Evolutionary conservation across 2,113 vertebrate genomes (phyloP).

Genomic region (Poicephalus gulielmi): DNA sequence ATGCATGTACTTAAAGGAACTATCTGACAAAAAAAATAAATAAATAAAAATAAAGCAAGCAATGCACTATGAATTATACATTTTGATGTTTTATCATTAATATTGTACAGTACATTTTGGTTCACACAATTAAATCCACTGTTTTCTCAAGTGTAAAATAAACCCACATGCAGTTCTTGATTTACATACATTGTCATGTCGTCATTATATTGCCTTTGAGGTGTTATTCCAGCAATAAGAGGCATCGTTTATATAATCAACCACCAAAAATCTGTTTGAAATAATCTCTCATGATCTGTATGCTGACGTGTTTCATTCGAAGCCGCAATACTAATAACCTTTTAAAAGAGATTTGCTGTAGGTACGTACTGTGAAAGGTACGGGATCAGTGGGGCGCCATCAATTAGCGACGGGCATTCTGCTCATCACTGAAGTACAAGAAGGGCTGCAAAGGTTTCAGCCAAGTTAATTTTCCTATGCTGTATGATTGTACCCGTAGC

Average conservation of each 20-base stretch:
- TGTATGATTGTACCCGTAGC: not conserved
- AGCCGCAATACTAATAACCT: not conserved
- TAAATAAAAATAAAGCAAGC: constrained; percentile 84
- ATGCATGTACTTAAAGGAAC: constrained; percentile 87
- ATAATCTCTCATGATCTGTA: not conserved
- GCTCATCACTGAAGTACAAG: not conserved
- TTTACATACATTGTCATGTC: constrained; percentile 85
- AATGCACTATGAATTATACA: constrained; percentile 89
- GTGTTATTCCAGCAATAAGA: constrained; percentile 55
- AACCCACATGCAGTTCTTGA: constrained; percentile 97
- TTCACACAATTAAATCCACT: constrained; percentile 90
- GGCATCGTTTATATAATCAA: constrained; percentile 43
- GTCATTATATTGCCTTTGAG: constrained; percentile 75
- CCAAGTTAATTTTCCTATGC: not conserved
- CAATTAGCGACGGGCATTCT: not conserved
- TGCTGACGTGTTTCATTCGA: constrained; percentile 34
- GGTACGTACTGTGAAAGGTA: not conserved
- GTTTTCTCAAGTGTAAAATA: constrained; percentile 99
- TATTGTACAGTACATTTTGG: constrained; percentile 92
- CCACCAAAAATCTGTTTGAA: constrained; percentile 29
- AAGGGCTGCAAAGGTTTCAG: not conserved
- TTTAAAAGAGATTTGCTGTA: constrained; percentile 5
- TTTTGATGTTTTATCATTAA: constrained; percentile 94
- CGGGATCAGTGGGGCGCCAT: not conserved
- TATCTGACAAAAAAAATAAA: constrained; percentile 83